Base-by-base conservation (phyloP, 2,797 vertebrate species). In the Anomalospiza imberbis region DNA sequence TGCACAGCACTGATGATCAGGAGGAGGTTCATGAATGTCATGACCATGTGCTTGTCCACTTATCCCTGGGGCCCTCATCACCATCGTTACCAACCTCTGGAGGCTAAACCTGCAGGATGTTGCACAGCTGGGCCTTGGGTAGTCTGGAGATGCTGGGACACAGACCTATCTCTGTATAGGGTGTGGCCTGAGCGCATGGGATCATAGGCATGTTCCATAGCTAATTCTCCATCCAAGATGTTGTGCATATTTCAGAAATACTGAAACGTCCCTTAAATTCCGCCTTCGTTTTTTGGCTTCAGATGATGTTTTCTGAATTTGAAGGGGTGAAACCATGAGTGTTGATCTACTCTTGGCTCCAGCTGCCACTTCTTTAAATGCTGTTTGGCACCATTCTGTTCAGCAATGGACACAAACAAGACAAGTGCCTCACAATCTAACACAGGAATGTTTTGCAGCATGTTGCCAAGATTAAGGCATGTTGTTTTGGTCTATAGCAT, bases 401-500 rank as follows among this genome's bases (percentile, higher is more conserved):
- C 75, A 88, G 57, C 45, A 85, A 34, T 24, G 42, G 34, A 74
- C 42, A 71, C 24, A 85, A 88, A 65, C 0, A 7, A 71, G 75
- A 54, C 3, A 1, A 44, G 31, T 54, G 61, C 38, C 58, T 83
- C 73, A 61, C 68, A 80, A 9, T 72, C 72, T 88, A 54, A 44
- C 29, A 50, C 38, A 68, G 28, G 75, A 94, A 93, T 85, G 70
- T 92, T 81, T 93, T 93, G 42, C 47, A 93, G 28, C 50, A 18
- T 20, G 9, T 80, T 96, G 85, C 73, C 82, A 93, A 89, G 58
- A 47, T 70, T 89, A 48, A 80, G 48, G 42, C 82, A 74, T 75
- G 78, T 72, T 92, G 55, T 88, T 94, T 92, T 93, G 50, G 51
- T 95, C 65, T 93, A 85, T 92, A 93, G 79, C 65, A 88, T 74